phyloP scores from a whole-genome alignment of 1,140 invertebrate species.

The Oedothorax gibbosus region DNA sequence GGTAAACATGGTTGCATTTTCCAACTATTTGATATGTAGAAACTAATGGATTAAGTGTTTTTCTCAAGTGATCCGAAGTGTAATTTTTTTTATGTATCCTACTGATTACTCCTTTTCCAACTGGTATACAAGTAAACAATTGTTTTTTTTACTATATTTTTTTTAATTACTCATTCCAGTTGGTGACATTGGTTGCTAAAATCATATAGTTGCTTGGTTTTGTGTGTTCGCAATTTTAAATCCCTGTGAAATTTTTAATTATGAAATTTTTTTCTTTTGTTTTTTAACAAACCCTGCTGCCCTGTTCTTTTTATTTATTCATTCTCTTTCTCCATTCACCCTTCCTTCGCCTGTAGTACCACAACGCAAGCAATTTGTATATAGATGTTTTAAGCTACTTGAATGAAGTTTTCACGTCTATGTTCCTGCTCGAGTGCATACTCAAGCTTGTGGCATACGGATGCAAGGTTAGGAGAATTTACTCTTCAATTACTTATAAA shows the following conservation, averaged over 20 bases:
- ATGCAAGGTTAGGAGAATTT: conserved; percentile 81
- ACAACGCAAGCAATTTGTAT: conserved; percentile 85
- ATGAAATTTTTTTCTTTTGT: conserved; percentile 38
- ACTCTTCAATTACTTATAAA: background rate
- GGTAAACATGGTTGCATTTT: conserved; percentile 46
- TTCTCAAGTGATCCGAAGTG: conserved; percentile 4
- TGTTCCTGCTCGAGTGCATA: conserved; percentile 96
- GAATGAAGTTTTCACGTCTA: conserved; percentile 93
- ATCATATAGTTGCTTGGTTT: conserved; percentile 60
- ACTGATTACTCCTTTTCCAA: conserved; percentile 35
- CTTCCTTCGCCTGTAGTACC: conserved; percentile 77
- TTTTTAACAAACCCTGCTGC: conserved; percentile 54
- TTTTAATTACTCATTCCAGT: conserved; percentile 49
- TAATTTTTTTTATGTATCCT: conserved; percentile 40
- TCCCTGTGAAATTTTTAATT: background rate
- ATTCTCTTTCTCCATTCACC: conserved; percentile 56
- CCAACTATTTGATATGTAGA: conserved; percentile 43
- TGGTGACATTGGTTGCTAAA: conserved; percentile 54
- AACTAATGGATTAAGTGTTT: conserved; percentile 32
- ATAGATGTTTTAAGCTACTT: conserved; percentile 88
- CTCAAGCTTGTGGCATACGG: conserved; percentile 97
- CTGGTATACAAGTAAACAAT: conserved; percentile 24
- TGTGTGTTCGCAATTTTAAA: conserved; percentile 60
- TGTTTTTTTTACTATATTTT: conserved; percentile 8
- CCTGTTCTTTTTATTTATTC: conserved; percentile 51